A percentile compares a stretch with the other conserved stretches of the same genome.
Conservation (phyloP, 2,888 invertebrate genomes). For the Leptinotarsa haldemani region DNA sequence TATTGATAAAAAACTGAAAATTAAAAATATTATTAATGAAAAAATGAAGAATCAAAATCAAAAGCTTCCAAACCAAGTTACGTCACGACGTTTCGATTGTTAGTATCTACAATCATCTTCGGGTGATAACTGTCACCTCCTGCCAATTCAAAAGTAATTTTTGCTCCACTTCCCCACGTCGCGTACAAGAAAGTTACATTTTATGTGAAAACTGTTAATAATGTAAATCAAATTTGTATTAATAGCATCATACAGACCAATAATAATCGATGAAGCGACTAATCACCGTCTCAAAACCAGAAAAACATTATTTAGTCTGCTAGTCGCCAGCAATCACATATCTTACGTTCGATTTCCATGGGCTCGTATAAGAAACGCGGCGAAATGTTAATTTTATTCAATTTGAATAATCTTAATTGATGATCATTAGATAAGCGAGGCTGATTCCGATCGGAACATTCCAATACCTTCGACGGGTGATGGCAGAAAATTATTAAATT, state of each 20-base stretch:
- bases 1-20: too few relatives aligned
- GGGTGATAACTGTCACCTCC: too few relatives aligned
- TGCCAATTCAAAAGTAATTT: neutral
- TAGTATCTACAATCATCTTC: too few relatives aligned
- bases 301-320: constrained; percentile 15
- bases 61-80: too few relatives aligned
- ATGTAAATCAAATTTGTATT: neutral
- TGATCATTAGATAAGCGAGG: constrained; percentile 38
- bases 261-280: constrained; percentile 15
- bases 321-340: constrained; percentile 24
- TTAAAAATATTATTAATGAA: too few relatives aligned
- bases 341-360: constrained; percentile 26
- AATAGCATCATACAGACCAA: constrained; percentile 6
- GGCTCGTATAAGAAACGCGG: constrained; percentile 12
- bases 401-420: constrained; percentile 42
- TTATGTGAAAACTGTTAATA: neutral
- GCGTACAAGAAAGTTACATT: constrained; percentile 1
- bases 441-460: constrained; percentile 38
- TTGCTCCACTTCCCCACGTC: neutral
- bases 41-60: too few relatives aligned
- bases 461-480: constrained; percentile 25
- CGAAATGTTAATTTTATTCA: constrained; percentile 25
- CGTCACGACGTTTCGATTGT: too few relatives aligned
- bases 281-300: constrained; percentile 11
- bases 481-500: constrained; percentile 13